Percentiles rank a stretch among this genome's conserved stretches.
These are phyloP conservation scores for Sycophila texana DNA, from an alignment of 2,888 invertebrate genomes.

Conservation along the genomic window DNA sequence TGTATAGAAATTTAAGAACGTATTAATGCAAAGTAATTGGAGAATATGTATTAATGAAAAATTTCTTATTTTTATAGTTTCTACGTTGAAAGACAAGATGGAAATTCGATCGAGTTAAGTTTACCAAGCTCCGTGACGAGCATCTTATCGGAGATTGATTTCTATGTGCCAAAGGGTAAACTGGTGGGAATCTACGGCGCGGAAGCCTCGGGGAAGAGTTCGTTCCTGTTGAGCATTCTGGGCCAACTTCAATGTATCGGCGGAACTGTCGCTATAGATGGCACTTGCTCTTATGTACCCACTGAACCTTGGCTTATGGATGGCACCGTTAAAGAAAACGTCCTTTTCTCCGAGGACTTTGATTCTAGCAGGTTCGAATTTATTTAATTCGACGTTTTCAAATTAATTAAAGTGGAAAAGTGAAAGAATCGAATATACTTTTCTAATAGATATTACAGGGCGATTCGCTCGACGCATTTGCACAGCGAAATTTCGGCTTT, in stretches of 20 bases:
- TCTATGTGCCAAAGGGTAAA: slow-evolving; percentile 72
- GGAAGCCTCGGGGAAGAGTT: slow-evolving; percentile 78
- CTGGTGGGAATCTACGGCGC: slow-evolving; percentile 78
- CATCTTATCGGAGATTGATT: slow-evolving; percentile 65
- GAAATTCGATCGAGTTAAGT: slow-evolving; percentile 51
- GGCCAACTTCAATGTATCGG: slow-evolving; percentile 75
- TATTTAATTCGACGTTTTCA: too few species aligned
- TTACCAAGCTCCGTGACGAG: slow-evolving; percentile 44
- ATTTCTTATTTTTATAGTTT: slow-evolving; percentile 52
- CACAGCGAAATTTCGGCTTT: slow-evolving; percentile 77
- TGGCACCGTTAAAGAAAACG: slow-evolving; percentile 80
- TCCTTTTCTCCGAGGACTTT: slow-evolving; percentile 78
- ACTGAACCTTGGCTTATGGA: slow-evolving; percentile 80
- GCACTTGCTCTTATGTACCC: slow-evolving; percentile 76
- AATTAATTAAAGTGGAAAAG: too few species aligned
- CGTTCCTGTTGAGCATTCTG: slow-evolving; percentile 76
- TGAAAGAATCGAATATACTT: background rate
- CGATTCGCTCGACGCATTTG: slow-evolving; percentile 76
- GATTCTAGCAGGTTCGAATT: slow-evolving; percentile 73
- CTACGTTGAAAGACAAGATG: slow-evolving; percentile 58
- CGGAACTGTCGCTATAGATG: slow-evolving; percentile 75
- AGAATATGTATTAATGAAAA: background rate
- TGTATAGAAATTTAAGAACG: slow-evolving; percentile 4
- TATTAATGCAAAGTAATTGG: background rate
- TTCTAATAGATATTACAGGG: slow-evolving; percentile 75